Percentiles rank a stretch among this genome's conserved stretches.
These are phyloP conservation scores for Helleia helle DNA, from an alignment of 2,888 invertebrate species.

Conservation along the genomic window DNA sequence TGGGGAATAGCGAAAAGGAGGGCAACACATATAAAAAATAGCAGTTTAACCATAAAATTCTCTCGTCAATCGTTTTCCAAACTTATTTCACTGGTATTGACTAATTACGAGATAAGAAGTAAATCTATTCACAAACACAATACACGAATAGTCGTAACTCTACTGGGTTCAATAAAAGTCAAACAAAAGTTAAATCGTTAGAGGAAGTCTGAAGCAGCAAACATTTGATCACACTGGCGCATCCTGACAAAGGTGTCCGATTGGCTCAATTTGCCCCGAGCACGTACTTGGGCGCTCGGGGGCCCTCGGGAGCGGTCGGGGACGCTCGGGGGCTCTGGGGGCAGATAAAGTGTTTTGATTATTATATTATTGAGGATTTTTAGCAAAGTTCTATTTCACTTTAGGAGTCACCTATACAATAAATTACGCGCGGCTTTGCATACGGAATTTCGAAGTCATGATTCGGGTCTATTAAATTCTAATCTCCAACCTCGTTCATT, in stretches of 20 bases:
- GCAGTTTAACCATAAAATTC: too few relatives aligned
- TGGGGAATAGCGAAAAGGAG: too few relatives aligned
- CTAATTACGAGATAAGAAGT: too few relatives aligned
- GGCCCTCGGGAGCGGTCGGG: conserved; percentile 37
- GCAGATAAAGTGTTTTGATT: conserved; percentile 28
- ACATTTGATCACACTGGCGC: conserved; percentile 43
- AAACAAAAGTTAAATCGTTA: not conserved
- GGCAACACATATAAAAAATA: too few relatives aligned
- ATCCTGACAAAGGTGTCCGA: conserved; percentile 42
- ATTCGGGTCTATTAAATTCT: too few relatives aligned
- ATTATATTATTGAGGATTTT: conserved; percentile 27
- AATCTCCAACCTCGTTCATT: too few relatives aligned
- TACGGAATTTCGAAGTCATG: too few relatives aligned
- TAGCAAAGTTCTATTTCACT: not conserved
- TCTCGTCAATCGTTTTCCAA: too few relatives aligned
- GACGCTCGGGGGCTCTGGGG: conserved; percentile 27
- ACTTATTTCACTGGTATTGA: too few relatives aligned
- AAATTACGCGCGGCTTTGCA: too few relatives aligned
- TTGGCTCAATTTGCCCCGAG: conserved; percentile 53
- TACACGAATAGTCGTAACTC: too few relatives aligned
- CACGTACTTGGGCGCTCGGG: conserved; percentile 35
- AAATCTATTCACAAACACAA: too few relatives aligned
- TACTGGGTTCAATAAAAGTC: not conserved
- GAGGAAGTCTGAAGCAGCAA: conserved; percentile 34
- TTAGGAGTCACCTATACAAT: not conserved